Conservation (phyloP, 2,888 invertebrate genomes). For the Drosophila acutilabella region DNA sequence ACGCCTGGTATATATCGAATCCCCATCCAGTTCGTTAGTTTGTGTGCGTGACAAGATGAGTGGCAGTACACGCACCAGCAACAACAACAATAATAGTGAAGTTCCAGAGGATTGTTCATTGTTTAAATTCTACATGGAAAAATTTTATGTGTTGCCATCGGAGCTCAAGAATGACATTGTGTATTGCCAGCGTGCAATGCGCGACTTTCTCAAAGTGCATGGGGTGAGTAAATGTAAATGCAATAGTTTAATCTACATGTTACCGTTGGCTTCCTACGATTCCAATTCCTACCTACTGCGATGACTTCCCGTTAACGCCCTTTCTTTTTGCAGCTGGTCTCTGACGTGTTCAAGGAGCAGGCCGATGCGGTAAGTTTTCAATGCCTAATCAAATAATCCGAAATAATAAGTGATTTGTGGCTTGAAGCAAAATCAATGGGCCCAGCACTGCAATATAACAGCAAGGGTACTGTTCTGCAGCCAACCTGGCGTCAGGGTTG, state of each 20-base stretch:
- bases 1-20: conserved; percentile 21
- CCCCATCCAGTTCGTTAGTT: conserved; percentile 28
- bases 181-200: conserved; percentile 83
- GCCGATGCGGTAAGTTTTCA: conserved; percentile 75
- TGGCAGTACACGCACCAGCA: conserved; percentile 23
- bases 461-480: too few species aligned
- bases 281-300: conserved; percentile 2
- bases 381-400: neutral
- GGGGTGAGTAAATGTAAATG: conserved; percentile 73
- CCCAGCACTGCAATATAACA: too few species aligned
- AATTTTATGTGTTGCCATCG: conserved; percentile 78
- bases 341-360: conserved; percentile 79
- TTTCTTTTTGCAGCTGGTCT: conserved; percentile 66
- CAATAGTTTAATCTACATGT: conserved; percentile 26
- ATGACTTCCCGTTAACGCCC: neutral
- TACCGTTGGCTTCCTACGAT: conserved; percentile 33
- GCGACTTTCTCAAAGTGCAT: conserved; percentile 83
- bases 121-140: conserved; percentile 76
- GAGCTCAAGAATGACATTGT: conserved; percentile 83
- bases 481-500: too few species aligned
- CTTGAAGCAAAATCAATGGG: conserved; percentile 18
- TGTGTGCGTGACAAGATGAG: conserved; percentile 44
- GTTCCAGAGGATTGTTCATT: conserved; percentile 35
- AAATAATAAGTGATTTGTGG: conserved; percentile 16
- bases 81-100: conserved; percentile 22